Evolutionary conservation across 2,888 invertebrate genomes (phyloP), one percentile per base, ranked within the genome.

Genomic region (Platerodrilus igneus): DNA sequence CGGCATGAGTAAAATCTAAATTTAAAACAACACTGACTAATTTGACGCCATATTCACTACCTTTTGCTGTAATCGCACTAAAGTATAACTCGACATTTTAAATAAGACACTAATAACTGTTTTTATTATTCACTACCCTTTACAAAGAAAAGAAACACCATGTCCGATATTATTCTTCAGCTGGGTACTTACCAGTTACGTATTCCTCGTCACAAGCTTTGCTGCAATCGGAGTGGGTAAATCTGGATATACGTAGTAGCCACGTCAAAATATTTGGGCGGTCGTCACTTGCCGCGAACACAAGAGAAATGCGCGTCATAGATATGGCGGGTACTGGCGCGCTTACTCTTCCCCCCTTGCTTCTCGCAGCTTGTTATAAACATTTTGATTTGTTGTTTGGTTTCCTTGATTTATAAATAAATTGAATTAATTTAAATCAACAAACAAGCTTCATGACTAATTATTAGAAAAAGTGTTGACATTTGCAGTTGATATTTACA

Each of bases 181-280:
- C 74, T 74, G 75, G 78, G 80, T 80, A 83, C 83, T 83, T 83
- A 84, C 83, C 83, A 81, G 86, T 87, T 88, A 87, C 87, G 87
- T 86, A 86, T 86, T 86, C 84, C 83, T 87, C 87, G 87, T 88
- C 87, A 87, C 86, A 82, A 83, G 82, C 78, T 86, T 84, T 85
- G 84, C 85, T 82, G 86, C 84, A 81, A 84, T 84, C 83, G 84
- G 86, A 87, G 83, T 87, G 87, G 87, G 85, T 83, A 86, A 86
- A 81, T 79, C 81, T 79, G 81, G 81, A 81, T 79, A 84, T 87
- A 88, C 87, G 88, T 88, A 88, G 84, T 79, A 83, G 84, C 84
- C 84, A 85, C 85, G 85, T 86, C 85, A 85, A 85, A 83, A 81
- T 80, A 79, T 80, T 80, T 80, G 79, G 80, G 79, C 80, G 80